A percentile compares a stretch with the other conserved stretches of the same genome.
Evolutionary conservation across 2,797 vertebrate genomes (phyloP).

Genomic region (Sebastes diploproa): DNA sequence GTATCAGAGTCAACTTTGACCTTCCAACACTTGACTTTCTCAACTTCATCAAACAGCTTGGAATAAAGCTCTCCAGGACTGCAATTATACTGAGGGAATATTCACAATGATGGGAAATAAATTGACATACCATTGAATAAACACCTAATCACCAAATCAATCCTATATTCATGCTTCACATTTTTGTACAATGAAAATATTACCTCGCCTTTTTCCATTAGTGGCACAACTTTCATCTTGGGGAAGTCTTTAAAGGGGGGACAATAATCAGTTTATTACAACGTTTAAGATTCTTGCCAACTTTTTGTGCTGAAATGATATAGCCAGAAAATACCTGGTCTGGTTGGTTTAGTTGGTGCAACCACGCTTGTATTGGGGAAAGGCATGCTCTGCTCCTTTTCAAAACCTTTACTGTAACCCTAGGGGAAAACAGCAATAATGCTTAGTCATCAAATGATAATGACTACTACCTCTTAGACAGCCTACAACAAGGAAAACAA

Average conservation of each 20-base stretch:
- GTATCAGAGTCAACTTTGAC: constrained; percentile 84
- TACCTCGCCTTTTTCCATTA: constrained; percentile 77
- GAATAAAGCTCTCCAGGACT: constrained; percentile 86
- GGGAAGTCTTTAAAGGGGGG: constrained; percentile 51
- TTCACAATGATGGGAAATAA: constrained; percentile 29
- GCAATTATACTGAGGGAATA: constrained; percentile 77
- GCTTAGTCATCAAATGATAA: background rate
- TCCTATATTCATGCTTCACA: constrained; percentile 36
- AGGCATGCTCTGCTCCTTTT: constrained; percentile 77
- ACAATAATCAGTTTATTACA: background rate
- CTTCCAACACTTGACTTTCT: constrained; percentile 95
- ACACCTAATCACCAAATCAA: constrained; percentile 1
- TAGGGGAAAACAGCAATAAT: constrained; percentile 31
- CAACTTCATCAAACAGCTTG: constrained; percentile 92
- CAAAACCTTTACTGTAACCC: constrained; percentile 67
- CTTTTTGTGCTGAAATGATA: background rate
- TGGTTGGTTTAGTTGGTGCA: constrained; percentile 70
- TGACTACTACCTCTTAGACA: background rate
- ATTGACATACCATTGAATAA: constrained; percentile 3
- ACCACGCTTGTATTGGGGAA: constrained; percentile 68
- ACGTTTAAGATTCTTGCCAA: background rate
- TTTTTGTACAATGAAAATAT: background rate
- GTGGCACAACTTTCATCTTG: constrained; percentile 70
- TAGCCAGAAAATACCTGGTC: constrained; percentile 79
- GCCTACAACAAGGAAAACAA: no score